Percentiles rank a stretch among this genome's conserved stretches.
These are phyloP conservation scores for Holcopasites calliopsidis DNA, from an alignment of 1,140 invertebrate genomes.

Conservation along the genomic window DNA sequence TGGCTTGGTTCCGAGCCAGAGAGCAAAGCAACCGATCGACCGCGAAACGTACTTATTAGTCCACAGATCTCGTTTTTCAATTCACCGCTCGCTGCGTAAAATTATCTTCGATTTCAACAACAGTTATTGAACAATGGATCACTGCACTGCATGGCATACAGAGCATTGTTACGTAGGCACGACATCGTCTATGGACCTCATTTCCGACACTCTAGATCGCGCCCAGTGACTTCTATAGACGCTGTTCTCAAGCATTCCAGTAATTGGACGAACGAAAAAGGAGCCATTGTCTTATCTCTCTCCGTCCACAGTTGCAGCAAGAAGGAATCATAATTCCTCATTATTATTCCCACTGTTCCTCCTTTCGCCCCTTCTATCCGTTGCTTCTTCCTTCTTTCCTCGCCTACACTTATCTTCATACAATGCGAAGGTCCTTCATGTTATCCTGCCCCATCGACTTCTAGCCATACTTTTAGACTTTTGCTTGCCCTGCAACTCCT, in stretches of 20 bases:
- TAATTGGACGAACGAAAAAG: slow-evolving; percentile 63
- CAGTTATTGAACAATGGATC: slow-evolving; percentile 40
- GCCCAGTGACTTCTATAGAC: slow-evolving; percentile 47
- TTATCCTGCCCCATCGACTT: slow-evolving; percentile 24
- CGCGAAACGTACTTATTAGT: neutral
- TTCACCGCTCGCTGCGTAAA: neutral
- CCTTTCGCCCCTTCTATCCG: slow-evolving; percentile 12
- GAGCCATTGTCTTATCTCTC: slow-evolving; percentile 46
- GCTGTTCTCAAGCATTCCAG: slow-evolving; percentile 48
- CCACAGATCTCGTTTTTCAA: neutral
- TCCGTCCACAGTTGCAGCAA: slow-evolving; percentile 23
- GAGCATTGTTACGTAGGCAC: slow-evolving; percentile 47
- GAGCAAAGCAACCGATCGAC: neutral
- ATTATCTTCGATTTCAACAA: slow-evolving; percentile 39
- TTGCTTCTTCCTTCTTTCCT: slow-evolving; percentile 16
- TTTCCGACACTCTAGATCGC: slow-evolving; percentile 49
- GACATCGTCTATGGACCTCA: slow-evolving; percentile 25
- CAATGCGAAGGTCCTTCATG: slow-evolving; percentile 34
- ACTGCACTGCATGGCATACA: slow-evolving; percentile 6
- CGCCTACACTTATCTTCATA: slow-evolving; percentile 31
- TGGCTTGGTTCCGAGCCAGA: neutral
- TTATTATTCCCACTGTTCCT: slow-evolving; percentile 52
- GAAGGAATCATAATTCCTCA: slow-evolving; percentile 49
- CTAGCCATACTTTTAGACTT: slow-evolving; percentile 27
- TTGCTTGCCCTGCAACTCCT: neutral